Conservation (phyloP, 2,888 invertebrate genomes). For the Leptinotarsa peninsularis region DNA sequence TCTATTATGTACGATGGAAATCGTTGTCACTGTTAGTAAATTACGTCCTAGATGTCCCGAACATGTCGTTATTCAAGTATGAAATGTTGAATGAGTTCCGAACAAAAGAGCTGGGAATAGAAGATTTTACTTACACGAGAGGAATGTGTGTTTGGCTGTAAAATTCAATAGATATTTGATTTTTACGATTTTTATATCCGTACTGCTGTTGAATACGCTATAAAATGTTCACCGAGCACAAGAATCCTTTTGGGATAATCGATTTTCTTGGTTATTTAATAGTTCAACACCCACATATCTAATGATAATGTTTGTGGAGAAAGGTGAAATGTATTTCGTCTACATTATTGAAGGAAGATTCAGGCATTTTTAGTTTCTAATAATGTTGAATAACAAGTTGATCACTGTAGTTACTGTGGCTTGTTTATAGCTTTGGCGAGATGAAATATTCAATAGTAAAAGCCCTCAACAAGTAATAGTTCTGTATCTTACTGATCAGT, state of each 20-base stretch:
- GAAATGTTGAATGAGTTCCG: conserved; percentile 9
- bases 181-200: conserved; percentile 12
- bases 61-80: conserved; percentile 12
- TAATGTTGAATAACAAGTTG: too few species aligned
- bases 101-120: conserved; percentile 4
- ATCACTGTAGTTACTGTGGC: too few species aligned
- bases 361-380: too few species aligned
- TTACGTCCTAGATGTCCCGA: conserved; percentile 8
- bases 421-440: too few species aligned
- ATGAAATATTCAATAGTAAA: too few species aligned
- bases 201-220: neutral
- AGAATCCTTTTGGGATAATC: neutral
- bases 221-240: neutral
- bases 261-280: neutral
- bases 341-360: too few species aligned
- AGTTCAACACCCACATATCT: too few species aligned
- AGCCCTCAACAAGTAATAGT: too few species aligned
- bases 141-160: conserved; percentile 14
- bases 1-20: conserved; percentile 21
- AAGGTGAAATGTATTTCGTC: too few species aligned
- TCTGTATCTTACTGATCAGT: too few species aligned
- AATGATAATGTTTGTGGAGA: too few species aligned
- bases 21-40: conserved; percentile 11
- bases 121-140: neutral
- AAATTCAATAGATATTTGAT: neutral